A percentile compares a stretch with the other conserved stretches of the same genome.
These are phyloP conservation scores for Acipenser ruthenus DNA, from an alignment of 2,797 vertebrate genomes.

Conservation along the genomic window DNA sequence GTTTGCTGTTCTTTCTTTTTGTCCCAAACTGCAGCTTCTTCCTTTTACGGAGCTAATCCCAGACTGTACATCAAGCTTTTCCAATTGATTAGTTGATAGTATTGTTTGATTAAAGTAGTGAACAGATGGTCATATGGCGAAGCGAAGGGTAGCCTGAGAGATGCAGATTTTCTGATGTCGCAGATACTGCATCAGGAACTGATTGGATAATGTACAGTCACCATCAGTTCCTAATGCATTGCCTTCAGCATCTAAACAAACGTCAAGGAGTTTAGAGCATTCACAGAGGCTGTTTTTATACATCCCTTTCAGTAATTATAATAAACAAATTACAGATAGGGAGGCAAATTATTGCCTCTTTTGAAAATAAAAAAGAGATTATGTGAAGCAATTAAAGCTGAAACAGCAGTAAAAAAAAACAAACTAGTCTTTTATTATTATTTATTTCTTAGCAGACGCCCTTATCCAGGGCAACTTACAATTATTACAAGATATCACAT, in stretches of 20 bases:
- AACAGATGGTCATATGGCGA: conserved; percentile 1
- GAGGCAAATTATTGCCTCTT: not conserved
- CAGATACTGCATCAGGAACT: conserved; percentile 99
- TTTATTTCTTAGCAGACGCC: too few species aligned
- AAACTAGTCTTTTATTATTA: too few species aligned
- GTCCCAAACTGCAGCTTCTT: not conserved
- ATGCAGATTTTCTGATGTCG: conserved; percentile 78
- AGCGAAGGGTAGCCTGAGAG: not conserved
- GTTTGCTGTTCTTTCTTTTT: not conserved
- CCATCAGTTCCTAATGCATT: conserved; percentile 98
- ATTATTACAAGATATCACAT: too few species aligned
- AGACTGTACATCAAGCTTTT: not conserved
- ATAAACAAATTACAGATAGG: conserved; percentile 13
- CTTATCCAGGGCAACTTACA: too few species aligned
- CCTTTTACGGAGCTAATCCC: not conserved
- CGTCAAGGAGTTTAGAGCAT: conserved; percentile 35
- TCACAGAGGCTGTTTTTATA: too few species aligned
- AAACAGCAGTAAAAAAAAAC: too few species aligned
- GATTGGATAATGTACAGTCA: conserved; percentile 83
- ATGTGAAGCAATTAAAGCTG: not conserved
- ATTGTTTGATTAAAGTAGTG: not conserved
- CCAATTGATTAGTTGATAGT: not conserved
- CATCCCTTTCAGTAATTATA: conserved; percentile 25
- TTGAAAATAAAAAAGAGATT: not conserved
- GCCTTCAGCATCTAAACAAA: conserved; percentile 90